Evolutionary conservation across 1,140 invertebrate species (phyloP), one percentile per base, ranked within the genome.

Genomic region (Drosophila kurseongensis): DNA sequence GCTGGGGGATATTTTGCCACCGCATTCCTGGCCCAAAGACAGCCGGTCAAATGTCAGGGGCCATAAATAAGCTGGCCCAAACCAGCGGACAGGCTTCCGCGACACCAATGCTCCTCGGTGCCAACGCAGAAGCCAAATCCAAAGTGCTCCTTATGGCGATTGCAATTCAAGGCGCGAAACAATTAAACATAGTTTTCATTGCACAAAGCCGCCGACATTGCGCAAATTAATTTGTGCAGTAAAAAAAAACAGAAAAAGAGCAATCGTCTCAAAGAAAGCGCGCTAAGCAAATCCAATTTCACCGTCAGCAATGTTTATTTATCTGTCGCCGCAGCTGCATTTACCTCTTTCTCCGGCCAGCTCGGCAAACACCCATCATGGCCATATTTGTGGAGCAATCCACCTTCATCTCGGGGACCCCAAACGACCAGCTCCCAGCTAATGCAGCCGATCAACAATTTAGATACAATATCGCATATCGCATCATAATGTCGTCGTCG

Each of bases 101-200:
- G 57, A 59, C 66, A 60, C 65, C 48, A 50, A 40, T 68, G 42
- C 56, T 48, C 47, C 8, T 4, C 8, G 4, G 29, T 35, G 27
- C 29, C 29, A 14, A 27, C 45, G 35, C 41, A 48, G 14, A 47
- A 62, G 38, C 48, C 50, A 7, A 45, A 42, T 65, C 60, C 48
- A 13, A 45, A 13, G 41, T 16, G 29, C 71, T 68, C 58, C 75
- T 65, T 65, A 73, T 78, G 61, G 66, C 66, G 38, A 52, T 44
- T 78, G 80, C 80, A 83, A 85, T 81, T 75, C 65, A 88, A 89
- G 84, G 84, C 84, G 84, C 84, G 73, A 88, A 89, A 90, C 84
- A 89, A 89, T 89, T 89, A 90, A 90, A 89, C 84, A 89, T 89
- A 90, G 84, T 90, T 90, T 89, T 90, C 85, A 89, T 90, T 89